Percentiles rank a stretch among this genome's conserved stretches.
These are phyloP conservation scores for Oxycera nigricornis DNA, from an alignment of 2,888 invertebrate species.

Conservation along the genomic window DNA sequence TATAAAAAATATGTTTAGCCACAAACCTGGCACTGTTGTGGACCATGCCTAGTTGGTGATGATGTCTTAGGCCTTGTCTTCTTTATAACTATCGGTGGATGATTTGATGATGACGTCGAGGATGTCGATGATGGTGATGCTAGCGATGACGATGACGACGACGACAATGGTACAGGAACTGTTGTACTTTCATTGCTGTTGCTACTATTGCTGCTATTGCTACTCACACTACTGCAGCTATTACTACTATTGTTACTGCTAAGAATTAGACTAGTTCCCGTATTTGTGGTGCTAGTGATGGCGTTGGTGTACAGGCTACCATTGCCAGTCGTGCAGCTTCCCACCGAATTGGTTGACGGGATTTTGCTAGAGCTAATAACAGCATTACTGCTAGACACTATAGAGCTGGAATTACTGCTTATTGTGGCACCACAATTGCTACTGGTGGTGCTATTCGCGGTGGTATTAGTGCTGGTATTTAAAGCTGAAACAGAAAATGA, in stretches of 20 bases:
- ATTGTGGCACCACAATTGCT: conserved; percentile 39
- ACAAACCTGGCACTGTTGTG: conserved; percentile 90
- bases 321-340: conserved; percentile 43
- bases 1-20: background rate
- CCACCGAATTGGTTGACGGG: conserved; percentile 23
- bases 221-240: conserved; percentile 50
- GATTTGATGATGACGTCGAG: conserved; percentile 38
- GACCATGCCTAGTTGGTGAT: conserved; percentile 89
- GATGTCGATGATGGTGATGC: background rate
- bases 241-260: conserved; percentile 52
- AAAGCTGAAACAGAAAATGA: conserved; percentile 39
- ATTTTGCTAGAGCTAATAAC: conserved; percentile 43
- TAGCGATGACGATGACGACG: conserved; percentile 2
- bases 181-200: conserved; percentile 44
- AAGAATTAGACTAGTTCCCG: conserved; percentile 44
- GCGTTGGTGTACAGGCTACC: conserved; percentile 40
- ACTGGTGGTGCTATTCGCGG: conserved; percentile 36
- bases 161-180: conserved; percentile 47
- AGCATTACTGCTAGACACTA: conserved; percentile 46
- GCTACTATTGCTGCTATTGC: conserved; percentile 42
- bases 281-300: conserved; percentile 42
- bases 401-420: conserved; percentile 15
- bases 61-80: conserved; percentile 83
- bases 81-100: conserved; percentile 65
- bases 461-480: conserved; percentile 44